phyloP scores from a whole-genome alignment of 2,113 vertebrate genomes.

The Capricornis sumatraensis region DNA sequence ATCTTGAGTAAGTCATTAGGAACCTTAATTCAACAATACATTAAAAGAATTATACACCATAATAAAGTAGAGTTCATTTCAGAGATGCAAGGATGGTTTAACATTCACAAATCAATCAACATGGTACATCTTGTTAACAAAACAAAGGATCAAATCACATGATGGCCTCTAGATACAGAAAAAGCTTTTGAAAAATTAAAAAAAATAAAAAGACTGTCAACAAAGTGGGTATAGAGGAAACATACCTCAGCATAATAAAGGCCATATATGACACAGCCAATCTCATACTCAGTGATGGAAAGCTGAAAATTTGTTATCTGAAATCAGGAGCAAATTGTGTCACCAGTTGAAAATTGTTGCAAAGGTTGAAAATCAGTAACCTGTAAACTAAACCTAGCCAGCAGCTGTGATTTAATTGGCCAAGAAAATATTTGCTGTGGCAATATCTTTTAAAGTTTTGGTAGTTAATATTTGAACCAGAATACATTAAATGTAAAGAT shows the following conservation, averaged over 20 bases:
- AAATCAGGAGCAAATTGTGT: background rate
- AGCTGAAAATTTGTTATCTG: background rate
- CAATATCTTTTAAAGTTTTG: background rate
- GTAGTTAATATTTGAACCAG: background rate
- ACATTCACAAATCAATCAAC: background rate
- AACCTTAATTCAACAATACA: background rate
- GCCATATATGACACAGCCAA: background rate
- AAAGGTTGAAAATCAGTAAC: background rate
- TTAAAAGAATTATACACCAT: background rate
- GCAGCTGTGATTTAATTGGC: background rate
- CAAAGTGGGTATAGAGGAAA: background rate
- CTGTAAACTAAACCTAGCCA: background rate
- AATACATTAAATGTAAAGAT: background rate
- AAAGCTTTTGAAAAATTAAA: background rate
- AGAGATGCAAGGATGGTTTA: background rate
- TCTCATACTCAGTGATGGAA: background rate
- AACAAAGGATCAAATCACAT: background rate
- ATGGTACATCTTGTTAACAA: background rate
- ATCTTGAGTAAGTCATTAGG: background rate
- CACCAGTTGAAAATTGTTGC: background rate
- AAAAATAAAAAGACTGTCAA: background rate
- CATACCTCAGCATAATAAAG: background rate
- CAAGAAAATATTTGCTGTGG: background rate
- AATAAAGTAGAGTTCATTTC: background rate
- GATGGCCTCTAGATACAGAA: background rate